These are phyloP conservation scores for Thunnus thynnus DNA, from an alignment of 2,113 vertebrate species.

Conservation along the genomic window DNA sequence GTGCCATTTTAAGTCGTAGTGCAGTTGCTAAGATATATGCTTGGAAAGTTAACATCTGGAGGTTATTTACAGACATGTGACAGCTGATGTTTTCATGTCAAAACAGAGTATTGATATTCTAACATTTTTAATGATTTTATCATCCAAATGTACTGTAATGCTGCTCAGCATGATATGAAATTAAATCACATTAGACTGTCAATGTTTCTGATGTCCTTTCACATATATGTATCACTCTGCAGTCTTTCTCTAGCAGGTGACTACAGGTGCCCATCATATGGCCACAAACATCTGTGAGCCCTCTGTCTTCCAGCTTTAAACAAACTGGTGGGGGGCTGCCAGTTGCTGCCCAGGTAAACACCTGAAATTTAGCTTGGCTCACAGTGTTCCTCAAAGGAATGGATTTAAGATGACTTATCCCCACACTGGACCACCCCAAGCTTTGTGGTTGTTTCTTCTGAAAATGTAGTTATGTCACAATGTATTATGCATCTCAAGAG, in stretches of 20 bases:
- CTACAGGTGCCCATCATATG: conserved; percentile 34
- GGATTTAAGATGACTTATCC: conserved; percentile 32
- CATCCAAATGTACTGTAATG: not conserved
- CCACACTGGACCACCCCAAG: conserved; percentile 31
- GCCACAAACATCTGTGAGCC: conserved; percentile 32
- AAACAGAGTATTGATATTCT: too few relatives aligned
- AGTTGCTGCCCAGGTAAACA: conserved; percentile 64
- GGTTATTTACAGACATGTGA: too few relatives aligned
- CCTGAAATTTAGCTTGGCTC: conserved; percentile 60
- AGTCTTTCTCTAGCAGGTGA: conserved; percentile 30
- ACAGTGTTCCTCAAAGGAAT: conserved; percentile 13
- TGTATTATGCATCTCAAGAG: conserved; percentile 26
- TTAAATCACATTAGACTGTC: not conserved
- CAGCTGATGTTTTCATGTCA: too few relatives aligned
- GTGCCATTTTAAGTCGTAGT: too few relatives aligned
- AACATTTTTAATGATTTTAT: not conserved
- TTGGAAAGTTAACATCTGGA: too few relatives aligned
- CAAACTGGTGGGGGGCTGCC: conserved; percentile 27
- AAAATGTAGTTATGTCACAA: conserved; percentile 33
- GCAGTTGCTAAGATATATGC: too few relatives aligned
- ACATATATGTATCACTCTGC: not conserved
- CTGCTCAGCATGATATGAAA: conserved; percentile 2
- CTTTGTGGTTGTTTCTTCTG: conserved; percentile 24
- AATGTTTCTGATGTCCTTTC: not conserved
- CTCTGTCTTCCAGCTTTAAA: conserved; percentile 34